Evolutionary conservation across 2,888 invertebrate genomes (phyloP), one percentile per base, ranked within the genome.

Genomic region (Scrobipalpa atriplicella): DNA sequence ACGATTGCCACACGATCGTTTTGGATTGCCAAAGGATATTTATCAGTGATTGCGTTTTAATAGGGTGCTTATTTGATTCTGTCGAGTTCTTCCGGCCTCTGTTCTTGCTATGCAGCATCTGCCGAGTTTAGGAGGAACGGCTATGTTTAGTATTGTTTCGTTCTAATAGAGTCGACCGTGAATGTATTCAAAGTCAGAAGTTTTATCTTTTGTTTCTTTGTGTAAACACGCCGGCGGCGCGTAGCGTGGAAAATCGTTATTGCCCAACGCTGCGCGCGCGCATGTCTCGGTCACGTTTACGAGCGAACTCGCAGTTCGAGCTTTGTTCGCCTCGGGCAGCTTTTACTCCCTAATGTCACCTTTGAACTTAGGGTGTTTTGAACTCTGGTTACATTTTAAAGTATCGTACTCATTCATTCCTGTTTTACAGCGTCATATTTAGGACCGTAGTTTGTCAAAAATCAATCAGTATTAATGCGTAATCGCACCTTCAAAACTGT

Each of bases 181-280:
- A 74, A 62, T 51, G 36, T 38, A 38, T 63, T 52, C 36, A 63
- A 52, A 63, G 63, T 63, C 71, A 70, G 71, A 73, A 73, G 38
- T 29, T 75, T 79, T 74, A 74, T 66, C 51, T 67, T 67, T 62
- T 65, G 64, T 65, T 67, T 70, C 65, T 73, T 82, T 84, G 81
- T 82, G 75, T 72, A 72, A 75, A 75, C 73, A 73, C 71, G 67
- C 72, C 70, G 71, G 66, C 66, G 36, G 60, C 74, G 76, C 75
- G 73, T 78, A 71, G 78, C 79, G 79, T 83, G 77, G 80, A 78
- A 80, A 84, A 87, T 85, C 70, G 76, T 80, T 83, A 79, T 88
- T 88, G 84, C 86, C 75, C 84, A 85, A 87, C 76, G 68, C 75
- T 11, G 21, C 19, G 47, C 54, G 72, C 74, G 74, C 71, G 77